Evolutionary conservation across 2,888 invertebrate genomes (phyloP).

Genomic region (Siphlonurus alternatus): DNA sequence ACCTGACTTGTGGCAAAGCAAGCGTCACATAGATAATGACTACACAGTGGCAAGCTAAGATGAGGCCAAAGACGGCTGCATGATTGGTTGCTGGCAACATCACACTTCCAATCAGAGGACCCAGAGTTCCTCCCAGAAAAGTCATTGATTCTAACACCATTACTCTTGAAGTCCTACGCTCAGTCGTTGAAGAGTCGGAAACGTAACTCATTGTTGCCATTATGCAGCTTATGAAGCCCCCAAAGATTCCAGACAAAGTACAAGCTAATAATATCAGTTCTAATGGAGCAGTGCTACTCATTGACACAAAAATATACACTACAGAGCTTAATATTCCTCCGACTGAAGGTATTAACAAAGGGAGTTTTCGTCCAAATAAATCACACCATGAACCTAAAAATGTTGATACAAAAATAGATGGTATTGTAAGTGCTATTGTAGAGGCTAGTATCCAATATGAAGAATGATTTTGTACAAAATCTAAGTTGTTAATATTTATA

Average conservation of each 20-base stretch:
- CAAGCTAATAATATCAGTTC: not conserved
- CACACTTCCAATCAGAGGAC: not conserved
- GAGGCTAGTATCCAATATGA: not conserved
- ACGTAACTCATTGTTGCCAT: not conserved
- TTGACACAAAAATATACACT: not conserved
- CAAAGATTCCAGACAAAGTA: not conserved
- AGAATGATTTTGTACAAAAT: slow-evolving; percentile 1
- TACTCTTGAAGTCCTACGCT: not conserved
- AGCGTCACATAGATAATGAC: not conserved
- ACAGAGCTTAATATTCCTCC: not conserved
- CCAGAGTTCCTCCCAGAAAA: not conserved
- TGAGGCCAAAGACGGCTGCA: not conserved
- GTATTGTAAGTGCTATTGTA: not conserved
- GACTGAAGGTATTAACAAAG: not conserved
- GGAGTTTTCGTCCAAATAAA: not conserved
- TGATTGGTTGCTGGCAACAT: not conserved
- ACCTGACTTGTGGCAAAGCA: not conserved
- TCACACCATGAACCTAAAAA: not conserved
- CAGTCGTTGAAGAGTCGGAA: not conserved
- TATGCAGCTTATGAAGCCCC: not conserved
- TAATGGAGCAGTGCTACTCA: not conserved
- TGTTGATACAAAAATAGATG: not conserved
- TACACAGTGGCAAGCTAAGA: not conserved
- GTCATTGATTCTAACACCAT: not conserved
- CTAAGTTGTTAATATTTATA: not conserved